A percentile compares a stretch with the other conserved stretches of the same genome.
Conservation (phyloP, 2,888 invertebrate genomes). For the Formica aserva region DNA sequence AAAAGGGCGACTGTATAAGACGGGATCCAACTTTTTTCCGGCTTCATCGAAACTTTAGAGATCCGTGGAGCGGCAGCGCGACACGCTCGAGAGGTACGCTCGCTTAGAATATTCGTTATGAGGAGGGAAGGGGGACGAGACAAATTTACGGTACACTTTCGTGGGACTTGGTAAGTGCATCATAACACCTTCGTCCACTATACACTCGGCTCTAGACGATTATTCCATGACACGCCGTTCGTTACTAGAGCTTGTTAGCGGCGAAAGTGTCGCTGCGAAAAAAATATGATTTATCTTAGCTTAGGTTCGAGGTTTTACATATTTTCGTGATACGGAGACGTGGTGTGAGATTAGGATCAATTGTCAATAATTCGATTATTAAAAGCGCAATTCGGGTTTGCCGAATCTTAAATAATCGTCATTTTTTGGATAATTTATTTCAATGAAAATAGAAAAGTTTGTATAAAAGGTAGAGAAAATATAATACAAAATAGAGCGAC, state of each 20-base stretch:
- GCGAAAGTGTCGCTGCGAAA: not conserved
- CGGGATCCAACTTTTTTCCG: constrained; percentile 35
- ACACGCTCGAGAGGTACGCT: not conserved
- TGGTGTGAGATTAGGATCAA: not conserved
- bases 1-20: constrained; percentile 15
- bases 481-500: not conserved
- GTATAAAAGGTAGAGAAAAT: not conserved
- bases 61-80: constrained; percentile 33
- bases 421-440: not conserved
- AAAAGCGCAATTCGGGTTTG: not conserved
- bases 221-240: constrained; percentile 52
- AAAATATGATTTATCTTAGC: constrained; percentile 26
- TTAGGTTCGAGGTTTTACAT: not conserved
- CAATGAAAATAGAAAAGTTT: not conserved
- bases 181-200: constrained; percentile 66
- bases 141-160: constrained; percentile 55
- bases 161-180: constrained; percentile 62
- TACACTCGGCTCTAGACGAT: constrained; percentile 52
- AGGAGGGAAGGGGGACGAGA: not conserved
- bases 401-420: not conserved
- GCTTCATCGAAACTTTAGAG: constrained; percentile 60
- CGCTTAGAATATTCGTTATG: constrained; percentile 48
- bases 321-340: not conserved
- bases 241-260: constrained; percentile 27
- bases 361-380: not conserved